These are phyloP conservation scores for Grammomys dolichurus DNA, from an alignment of 2,113 vertebrate genomes.

Conservation along the genomic window DNA sequence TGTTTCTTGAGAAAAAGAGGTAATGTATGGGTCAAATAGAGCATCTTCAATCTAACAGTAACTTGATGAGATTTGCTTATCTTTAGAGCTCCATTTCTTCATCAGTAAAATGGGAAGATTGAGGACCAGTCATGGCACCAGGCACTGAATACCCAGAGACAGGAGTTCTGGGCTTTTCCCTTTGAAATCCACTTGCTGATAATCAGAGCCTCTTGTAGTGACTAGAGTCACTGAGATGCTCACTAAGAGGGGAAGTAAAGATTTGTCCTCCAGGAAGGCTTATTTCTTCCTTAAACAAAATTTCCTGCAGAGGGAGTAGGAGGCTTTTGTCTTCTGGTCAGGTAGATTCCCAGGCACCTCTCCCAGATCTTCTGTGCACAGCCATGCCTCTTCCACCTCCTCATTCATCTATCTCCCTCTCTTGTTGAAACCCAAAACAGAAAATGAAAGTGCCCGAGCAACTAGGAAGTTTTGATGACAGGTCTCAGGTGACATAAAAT, in stretches of 20 bases:
- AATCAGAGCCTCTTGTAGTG: background rate
- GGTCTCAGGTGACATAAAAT: background rate
- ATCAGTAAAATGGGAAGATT: background rate
- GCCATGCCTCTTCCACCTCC: background rate
- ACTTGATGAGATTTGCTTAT: background rate
- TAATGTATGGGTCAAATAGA: background rate
- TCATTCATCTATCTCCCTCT: fast-evolving
- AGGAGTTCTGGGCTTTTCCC: background rate
- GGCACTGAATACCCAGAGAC: background rate
- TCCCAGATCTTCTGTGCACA: constrained; percentile 54
- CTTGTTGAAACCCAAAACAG: background rate
- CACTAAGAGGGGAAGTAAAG: background rate
- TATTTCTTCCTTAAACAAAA: background rate
- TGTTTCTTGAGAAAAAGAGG: background rate
- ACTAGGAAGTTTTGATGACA: background rate
- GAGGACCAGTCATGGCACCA: background rate
- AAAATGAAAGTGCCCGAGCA: constrained; percentile 12
- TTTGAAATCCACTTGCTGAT: constrained; percentile 1
- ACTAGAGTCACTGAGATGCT: background rate
- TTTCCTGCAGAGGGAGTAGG: background rate
- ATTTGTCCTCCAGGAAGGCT: background rate
- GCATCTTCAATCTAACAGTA: background rate
- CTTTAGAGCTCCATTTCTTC: background rate
- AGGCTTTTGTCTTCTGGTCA: background rate
- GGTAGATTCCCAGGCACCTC: constrained; percentile 41